Percentiles rank a stretch among this genome's conserved stretches.
These are phyloP conservation scores for Tiphia femorata DNA, from an alignment of 2,888 invertebrate species.

Conservation along the genomic window DNA sequence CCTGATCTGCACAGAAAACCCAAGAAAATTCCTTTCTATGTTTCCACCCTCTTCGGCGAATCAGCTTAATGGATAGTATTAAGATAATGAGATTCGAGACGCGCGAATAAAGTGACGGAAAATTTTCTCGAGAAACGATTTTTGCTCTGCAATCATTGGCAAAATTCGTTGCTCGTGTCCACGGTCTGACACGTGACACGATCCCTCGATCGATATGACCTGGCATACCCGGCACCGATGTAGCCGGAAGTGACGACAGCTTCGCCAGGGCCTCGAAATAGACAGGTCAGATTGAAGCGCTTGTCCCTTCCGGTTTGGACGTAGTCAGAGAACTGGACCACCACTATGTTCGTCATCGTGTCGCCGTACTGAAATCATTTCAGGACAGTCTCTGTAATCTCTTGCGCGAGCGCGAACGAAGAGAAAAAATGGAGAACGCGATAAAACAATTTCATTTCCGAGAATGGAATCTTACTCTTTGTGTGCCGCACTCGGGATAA, in stretches of 20 bases:
- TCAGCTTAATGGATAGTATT: too few species aligned
- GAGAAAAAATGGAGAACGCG: too few species aligned
- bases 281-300: constrained; percentile 91
- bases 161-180: constrained; percentile 19
- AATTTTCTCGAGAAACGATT: not conserved
- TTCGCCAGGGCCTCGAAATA: constrained; percentile 92
- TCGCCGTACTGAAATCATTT: constrained; percentile 89
- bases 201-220: constrained; percentile 48
- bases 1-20: too few species aligned
- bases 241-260: constrained; percentile 94
- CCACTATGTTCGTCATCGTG: constrained; percentile 93
- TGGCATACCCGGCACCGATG: constrained; percentile 87
- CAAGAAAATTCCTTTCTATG: too few species aligned
- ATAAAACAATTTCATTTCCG: not conserved
- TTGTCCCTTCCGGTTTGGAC: constrained; percentile 93
- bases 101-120: too few species aligned
- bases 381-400: not conserved
- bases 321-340: constrained; percentile 93
- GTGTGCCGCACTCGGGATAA: constrained; percentile 94
- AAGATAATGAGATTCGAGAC: too few species aligned
- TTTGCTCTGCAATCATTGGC: constrained; percentile 1
- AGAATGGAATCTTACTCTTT: constrained; percentile 73
- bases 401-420: not conserved
- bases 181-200: constrained; percentile 43
- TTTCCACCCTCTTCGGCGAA: too few species aligned